These are phyloP conservation scores for Gobio gobio DNA, from an alignment of 2,113 vertebrate genomes.

Conservation along the genomic window DNA sequence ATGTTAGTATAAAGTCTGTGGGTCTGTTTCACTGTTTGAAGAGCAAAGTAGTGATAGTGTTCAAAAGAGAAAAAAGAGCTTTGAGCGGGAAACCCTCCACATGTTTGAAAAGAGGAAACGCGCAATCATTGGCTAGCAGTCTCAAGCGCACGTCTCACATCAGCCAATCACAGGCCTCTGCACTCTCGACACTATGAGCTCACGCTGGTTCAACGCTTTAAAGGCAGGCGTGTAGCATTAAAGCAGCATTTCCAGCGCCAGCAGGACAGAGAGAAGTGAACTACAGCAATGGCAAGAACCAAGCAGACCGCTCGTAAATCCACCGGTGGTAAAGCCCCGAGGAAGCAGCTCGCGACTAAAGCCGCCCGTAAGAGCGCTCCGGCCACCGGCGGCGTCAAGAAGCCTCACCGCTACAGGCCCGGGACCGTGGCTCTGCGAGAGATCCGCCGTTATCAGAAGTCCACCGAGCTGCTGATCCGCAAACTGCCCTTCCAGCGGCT, in stretches of 20 bases:
- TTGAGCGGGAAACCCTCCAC: no score
- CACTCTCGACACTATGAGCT: no score
- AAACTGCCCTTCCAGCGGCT: no score
- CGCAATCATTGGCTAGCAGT: neutral
- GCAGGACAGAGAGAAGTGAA: neutral
- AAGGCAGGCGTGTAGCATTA: accelerated
- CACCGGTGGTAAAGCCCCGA: conserved; percentile 18
- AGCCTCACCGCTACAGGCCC: no score
- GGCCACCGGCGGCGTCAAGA: conserved; percentile 22
- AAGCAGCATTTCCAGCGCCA: neutral
- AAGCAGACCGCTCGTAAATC: conserved; percentile 1
- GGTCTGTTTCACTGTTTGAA: no score
- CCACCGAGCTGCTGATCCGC: no score
- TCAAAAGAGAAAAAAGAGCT: no score
- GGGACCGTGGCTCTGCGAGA: no score
- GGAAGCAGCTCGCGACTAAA: conserved; percentile 30
- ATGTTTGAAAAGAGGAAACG: neutral
- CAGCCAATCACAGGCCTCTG: neutral
- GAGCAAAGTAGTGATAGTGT: no score
- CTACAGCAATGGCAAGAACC: neutral
- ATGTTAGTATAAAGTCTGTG: no score
- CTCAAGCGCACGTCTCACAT: accelerated
- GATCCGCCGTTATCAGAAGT: no score
- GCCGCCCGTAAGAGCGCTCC: conserved; percentile 28
- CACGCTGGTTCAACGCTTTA: neutral